Conservation (phyloP, 2,888 invertebrate species). For the Hirtodrosophila histrioides region DNA sequence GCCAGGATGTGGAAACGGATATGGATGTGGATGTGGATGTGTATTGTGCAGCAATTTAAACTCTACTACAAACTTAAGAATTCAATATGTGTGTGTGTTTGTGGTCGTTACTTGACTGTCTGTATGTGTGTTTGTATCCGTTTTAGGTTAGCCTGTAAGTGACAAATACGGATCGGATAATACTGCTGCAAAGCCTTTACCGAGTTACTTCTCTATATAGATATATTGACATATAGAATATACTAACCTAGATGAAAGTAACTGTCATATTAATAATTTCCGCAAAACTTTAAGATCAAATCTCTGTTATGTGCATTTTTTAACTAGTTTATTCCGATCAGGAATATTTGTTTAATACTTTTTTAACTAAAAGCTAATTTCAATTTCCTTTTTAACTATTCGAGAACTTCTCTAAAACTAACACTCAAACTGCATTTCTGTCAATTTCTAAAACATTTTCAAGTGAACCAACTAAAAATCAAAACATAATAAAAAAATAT, state of each 20-base stretch:
- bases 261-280: background rate
- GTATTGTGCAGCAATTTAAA: slow-evolving; percentile 35
- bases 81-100: slow-evolving; percentile 26
- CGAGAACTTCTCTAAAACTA: background rate
- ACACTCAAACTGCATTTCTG: slow-evolving; percentile 6
- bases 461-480: slow-evolving; percentile 47
- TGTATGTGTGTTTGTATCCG: slow-evolving; percentile 4
- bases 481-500: slow-evolving; percentile 15
- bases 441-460: slow-evolving; percentile 7
- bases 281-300: background rate
- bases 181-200: slow-evolving; percentile 28
- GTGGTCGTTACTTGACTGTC: background rate
- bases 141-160: slow-evolving; percentile 29
- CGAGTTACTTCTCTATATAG: slow-evolving; percentile 31
- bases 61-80: slow-evolving; percentile 40
- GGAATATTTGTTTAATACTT: slow-evolving; percentile 1
- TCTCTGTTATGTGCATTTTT: background rate
- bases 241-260: slow-evolving; percentile 4
- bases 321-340: slow-evolving; percentile 25
- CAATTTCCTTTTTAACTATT: background rate
- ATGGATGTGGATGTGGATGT: slow-evolving; percentile 9
- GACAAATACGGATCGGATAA: slow-evolving; percentile 23
- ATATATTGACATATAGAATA: slow-evolving; percentile 27
- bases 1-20: slow-evolving; percentile 42
- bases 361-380: background rate